Base-by-base conservation (phyloP, 2,888 invertebrate genomes). In the Neelides folsomi region DNA sequence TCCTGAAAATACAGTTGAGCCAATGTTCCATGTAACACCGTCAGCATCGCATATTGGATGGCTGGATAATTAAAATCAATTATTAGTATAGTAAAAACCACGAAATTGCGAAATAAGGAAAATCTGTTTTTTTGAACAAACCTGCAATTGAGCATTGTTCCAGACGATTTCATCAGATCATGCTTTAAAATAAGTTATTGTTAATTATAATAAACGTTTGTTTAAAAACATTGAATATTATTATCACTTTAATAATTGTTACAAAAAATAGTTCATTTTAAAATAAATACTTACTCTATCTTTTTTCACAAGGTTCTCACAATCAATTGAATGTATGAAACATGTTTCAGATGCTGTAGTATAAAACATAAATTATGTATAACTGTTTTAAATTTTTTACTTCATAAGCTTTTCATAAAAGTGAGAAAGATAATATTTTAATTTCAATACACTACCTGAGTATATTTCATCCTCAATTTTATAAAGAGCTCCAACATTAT, bases 1-100 rank as follows among this genome's bases (percentile, higher is more conserved):
- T 10, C 69, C 70, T 4, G 68, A 65, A 13, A 63, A 47, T 51
- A 63, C 59, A 37, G 61, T 58, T 13, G 61, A 56, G 34, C 58
- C 62, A 37, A 62, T 55, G 46, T 62, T 59, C 63, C 63, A 63
- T 39, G 54, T 54, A 16, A 49, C 57, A 35, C 59, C 59, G 39
- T 61, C 61, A 12, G 57, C 43, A 37, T 63, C 63, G 3, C 58
- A 57, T 20, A 63, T 37, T 1, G 63, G 63, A 47, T 61, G 63
- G n/a, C 58, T 54, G 43, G 55, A 54, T 47, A 56, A 27, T n/a
- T n/a, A n/a, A n/a, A n/a, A n/a, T n/a, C n/a, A 27, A 27, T 27
- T 27, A 27, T 27, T 27, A 27, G n/a, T 27, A 27, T 5, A 3
- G 27, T 27, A 5, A 27, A 27, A 5, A 27, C 27, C 7, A 27